Percentiles rank a stretch among this genome's conserved stretches.
Evolutionary conservation across 2,888 invertebrate genomes (phyloP).

Genomic region (Mythimna albipuncta): DNA sequence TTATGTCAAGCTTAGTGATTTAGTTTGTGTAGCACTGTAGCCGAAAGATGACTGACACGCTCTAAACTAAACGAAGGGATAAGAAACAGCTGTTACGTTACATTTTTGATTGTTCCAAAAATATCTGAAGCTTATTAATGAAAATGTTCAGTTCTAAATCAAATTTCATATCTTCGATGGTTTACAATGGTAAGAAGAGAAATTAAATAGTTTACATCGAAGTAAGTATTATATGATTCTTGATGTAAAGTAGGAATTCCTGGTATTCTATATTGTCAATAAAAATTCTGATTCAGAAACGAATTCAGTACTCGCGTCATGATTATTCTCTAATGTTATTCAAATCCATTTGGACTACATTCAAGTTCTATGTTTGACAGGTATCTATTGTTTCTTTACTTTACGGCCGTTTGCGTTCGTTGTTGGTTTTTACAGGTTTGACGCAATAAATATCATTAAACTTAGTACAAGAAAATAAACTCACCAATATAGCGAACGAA

Average conservation of each 20-base stretch:
- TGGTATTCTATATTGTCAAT: neutral
- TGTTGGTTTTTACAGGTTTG: conserved; percentile 53
- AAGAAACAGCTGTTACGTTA: conserved; percentile 50
- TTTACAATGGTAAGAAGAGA: conserved; percentile 6
- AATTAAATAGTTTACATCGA: conserved; percentile 4
- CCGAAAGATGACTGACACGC: conserved; percentile 53
- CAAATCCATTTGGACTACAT: conserved; percentile 54
- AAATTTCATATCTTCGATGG: conserved; percentile 7
- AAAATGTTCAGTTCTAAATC: conserved; percentile 6
- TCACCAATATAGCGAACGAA: conserved; percentile 61
- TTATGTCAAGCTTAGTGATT: conserved; percentile 38
- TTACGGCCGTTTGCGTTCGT: conserved; percentile 28
- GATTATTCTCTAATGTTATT: conserved; percentile 27
- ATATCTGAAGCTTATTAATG: conserved; percentile 17
- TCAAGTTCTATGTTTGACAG: conserved; percentile 50
- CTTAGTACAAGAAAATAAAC: conserved; percentile 65
- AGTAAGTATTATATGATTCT: neutral
- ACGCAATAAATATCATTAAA: conserved; percentile 59
- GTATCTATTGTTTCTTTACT: conserved; percentile 41
- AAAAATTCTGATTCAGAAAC: conserved; percentile 20
- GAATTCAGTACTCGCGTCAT: conserved; percentile 8
- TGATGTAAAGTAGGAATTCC: neutral
- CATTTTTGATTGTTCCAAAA: conserved; percentile 31
- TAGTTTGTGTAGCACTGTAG: conserved; percentile 19
- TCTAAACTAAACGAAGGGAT: conserved; percentile 34